Base-by-base conservation (phyloP, 1,140 invertebrate genomes). In the Philaenus spumarius region DNA sequence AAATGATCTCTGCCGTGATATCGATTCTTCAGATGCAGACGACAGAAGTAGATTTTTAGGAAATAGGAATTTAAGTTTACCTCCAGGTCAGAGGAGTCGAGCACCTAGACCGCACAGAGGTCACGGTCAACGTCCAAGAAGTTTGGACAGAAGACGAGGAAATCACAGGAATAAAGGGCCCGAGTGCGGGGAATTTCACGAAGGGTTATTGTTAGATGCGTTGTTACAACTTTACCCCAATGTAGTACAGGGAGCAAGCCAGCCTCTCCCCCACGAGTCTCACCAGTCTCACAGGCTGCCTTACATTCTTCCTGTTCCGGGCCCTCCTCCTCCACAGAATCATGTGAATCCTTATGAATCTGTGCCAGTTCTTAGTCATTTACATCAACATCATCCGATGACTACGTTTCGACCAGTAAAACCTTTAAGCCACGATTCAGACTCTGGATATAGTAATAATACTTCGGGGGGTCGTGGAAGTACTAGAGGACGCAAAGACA, bases 381-480 rank as follows among this genome's bases (percentile, higher is more conserved):
- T 73, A 66, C 20, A 73, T 19, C 73, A 53, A 26, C 50, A 53
- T 67, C 62, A 61, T 39, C 59, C 35, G 57, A 66, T 61, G 52
- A 60, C 60, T 7, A 61, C 62, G 14, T 64, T 64, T 30, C 62
- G 63, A 52, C 65, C 62, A 2, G 45, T n/a, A 24, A 61, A 60
- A 45, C 35, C 51, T 5, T 26, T 50, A 5, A 66, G 62, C 42
- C 73, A 75, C 11, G 76, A 78, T 62, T 83, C 81, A 19, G 83
- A 85, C 67, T 84, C 82, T 17, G 82, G 83, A 0, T 85, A 85
- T 65, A 84, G 82, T 62, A 82, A 85, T 64, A 79, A 84, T 59
- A 85, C 83, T 12, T 77, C 77, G 3, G 74, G 73, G 2, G 42
- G 56, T 1, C 30, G 34, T 12, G 55, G 40, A n/a, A 48, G 55